These are phyloP conservation scores for Sinella curviseta DNA, from an alignment of 1,140 invertebrate genomes.

Conservation along the genomic window DNA sequence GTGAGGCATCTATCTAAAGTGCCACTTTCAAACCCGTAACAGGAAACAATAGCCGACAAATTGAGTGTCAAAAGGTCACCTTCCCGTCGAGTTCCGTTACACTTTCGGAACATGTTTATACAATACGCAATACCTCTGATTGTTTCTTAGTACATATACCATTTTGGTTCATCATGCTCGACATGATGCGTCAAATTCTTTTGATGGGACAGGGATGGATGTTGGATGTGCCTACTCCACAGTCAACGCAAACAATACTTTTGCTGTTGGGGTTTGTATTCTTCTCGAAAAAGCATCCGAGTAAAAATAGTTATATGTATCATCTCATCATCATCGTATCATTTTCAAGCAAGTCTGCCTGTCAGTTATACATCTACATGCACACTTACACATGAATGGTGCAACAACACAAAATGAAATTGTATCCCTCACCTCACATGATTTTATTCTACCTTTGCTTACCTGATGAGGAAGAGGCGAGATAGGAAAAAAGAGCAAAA, in stretches of 20 bases:
- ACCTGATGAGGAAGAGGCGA: too few relatives aligned
- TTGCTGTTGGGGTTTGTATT: slow-evolving; percentile 1
- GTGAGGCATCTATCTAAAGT: not conserved
- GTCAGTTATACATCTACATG: not conserved
- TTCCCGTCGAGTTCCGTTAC: slow-evolving; percentile 20
- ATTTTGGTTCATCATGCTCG: not conserved
- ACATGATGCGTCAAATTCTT: not conserved
- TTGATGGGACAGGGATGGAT: too few relatives aligned
- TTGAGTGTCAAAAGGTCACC: slow-evolving; percentile 47
- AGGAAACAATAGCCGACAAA: slow-evolving; percentile 48
- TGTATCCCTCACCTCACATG: too few relatives aligned
- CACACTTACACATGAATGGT: not conserved
- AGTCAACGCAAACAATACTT: too few relatives aligned
- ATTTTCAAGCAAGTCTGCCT: not conserved
- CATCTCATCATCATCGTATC: slow-evolving; percentile 11
- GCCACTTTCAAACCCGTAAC: not conserved
- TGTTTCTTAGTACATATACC: not conserved
- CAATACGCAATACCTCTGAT: not conserved
- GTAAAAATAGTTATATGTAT: not conserved
- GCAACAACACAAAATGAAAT: too few relatives aligned
- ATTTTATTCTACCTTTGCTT: too few relatives aligned
- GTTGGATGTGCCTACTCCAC: too few relatives aligned
- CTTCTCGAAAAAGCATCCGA: not conserved
- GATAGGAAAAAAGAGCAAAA: not conserved
- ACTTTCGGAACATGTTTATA: not conserved